A percentile compares a stretch with the other conserved stretches of the same genome.
These are phyloP conservation scores for Meriones psammophilus DNA, from an alignment of 2,797 vertebrate species.

Conservation along the genomic window DNA sequence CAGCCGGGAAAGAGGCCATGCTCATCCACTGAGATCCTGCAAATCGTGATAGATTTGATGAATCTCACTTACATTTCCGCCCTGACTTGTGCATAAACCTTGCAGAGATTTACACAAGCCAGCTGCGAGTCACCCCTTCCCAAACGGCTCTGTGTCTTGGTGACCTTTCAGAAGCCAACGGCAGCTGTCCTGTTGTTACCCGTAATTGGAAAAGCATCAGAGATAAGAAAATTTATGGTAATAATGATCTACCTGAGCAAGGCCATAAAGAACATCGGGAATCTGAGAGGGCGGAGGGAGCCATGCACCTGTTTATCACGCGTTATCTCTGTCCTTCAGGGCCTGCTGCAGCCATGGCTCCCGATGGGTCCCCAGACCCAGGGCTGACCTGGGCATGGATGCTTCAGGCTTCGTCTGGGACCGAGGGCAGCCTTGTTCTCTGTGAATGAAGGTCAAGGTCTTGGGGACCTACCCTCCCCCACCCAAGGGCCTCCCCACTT, in stretches of 20 bases:
- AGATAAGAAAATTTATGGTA: slow-evolving; percentile 89
- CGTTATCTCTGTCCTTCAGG: background rate
- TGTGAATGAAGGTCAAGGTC: background rate
- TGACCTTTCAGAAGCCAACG: slow-evolving; percentile 89
- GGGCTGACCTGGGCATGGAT: background rate
- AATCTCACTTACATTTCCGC: slow-evolving; percentile 87
- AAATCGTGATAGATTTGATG: slow-evolving; percentile 85
- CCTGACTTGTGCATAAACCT: slow-evolving; percentile 88
- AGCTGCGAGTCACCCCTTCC: slow-evolving; percentile 85
- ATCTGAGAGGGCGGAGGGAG: background rate
- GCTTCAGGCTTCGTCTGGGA: background rate
- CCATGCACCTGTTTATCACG: background rate
- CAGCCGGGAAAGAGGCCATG: slow-evolving; percentile 71
- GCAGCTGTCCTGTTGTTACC: slow-evolving; percentile 88
- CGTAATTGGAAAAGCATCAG: slow-evolving; percentile 89
- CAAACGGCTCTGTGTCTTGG: slow-evolving; percentile 86
- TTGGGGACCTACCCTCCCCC: background rate
- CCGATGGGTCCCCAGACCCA: rapidly evolving
- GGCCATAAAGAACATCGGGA: slow-evolving; percentile 83
- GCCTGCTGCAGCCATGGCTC: background rate
- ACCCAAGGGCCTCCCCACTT: rapidly evolving
- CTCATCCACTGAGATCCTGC: slow-evolving; percentile 78
- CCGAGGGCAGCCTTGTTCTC: background rate
- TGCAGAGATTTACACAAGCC: slow-evolving; percentile 87
- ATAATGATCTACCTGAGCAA: slow-evolving; percentile 86